Evolutionary conservation across 2,113 vertebrate genomes (phyloP).

Genomic region (Microcebus griseorufus): DNA sequence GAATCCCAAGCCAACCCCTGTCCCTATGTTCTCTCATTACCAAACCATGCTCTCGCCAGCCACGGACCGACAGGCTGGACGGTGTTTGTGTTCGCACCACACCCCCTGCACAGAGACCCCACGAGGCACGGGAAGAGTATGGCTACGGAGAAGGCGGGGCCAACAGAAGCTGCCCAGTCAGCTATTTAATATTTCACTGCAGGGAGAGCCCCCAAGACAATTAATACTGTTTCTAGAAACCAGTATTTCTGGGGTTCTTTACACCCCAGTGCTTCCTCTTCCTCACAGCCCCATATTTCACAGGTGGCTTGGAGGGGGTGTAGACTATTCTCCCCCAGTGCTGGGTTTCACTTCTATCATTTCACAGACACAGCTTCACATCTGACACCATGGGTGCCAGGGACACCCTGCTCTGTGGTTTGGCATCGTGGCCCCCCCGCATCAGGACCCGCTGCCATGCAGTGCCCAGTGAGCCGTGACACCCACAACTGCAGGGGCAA

Average conservation of each 20-base stretch:
- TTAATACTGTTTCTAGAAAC: not conserved
- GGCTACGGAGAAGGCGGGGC: too few species aligned
- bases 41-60: not conserved
- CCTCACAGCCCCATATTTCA: not conserved
- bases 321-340: not conserved
- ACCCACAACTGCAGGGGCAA: rapidly evolving
- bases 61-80: not conserved
- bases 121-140: rapidly evolving
- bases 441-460: not conserved
- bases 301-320: not conserved
- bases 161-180: not conserved
- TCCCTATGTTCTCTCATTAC: not conserved
- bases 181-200: not conserved
- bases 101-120: not conserved
- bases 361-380: not conserved
- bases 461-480: rapidly evolving
- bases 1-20: not conserved
- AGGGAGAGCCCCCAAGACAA: not conserved
- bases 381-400: too few species aligned
- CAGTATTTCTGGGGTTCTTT: not conserved
- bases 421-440: not conserved
- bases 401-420: not conserved
- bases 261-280: not conserved
- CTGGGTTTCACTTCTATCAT: not conserved
- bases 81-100: not conserved